These are phyloP conservation scores for Chymomyza costata DNA, from an alignment of 1,140 invertebrate genomes.

Conservation along the genomic window DNA sequence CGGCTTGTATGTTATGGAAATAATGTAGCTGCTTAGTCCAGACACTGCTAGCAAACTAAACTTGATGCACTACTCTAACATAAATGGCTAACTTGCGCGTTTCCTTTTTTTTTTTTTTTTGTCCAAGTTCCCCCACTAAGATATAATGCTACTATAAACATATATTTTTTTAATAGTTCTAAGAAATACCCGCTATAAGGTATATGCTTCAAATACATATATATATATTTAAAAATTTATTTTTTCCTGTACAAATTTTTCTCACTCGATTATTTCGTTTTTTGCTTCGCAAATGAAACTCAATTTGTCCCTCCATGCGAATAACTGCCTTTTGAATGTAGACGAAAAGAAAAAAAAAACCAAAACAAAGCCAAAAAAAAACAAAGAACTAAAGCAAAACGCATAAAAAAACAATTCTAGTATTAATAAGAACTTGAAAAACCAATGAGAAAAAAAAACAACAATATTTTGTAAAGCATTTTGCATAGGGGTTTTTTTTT, in stretches of 20 bases:
- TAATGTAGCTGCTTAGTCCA: no score
- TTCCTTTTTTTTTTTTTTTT: conserved; percentile 2
- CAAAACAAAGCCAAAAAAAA: conserved; percentile 20
- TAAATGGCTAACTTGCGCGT: conserved; percentile 16
- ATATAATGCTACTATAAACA: conserved; percentile 15
- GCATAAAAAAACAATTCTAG: conserved; percentile 17
- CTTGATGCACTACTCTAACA: conserved; percentile 40
- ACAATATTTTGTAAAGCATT: conserved; percentile 54
- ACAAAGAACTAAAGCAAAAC: conserved; percentile 22
- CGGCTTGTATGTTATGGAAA: no score
- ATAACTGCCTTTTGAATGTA: conserved; percentile 66
- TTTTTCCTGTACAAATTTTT: background rate
- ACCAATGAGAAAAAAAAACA: conserved; percentile 21
- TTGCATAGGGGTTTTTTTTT: conserved; percentile 31
- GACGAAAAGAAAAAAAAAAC: conserved; percentile 28
- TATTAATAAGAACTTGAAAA: conserved; percentile 9
- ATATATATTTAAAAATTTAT: conserved; percentile 7
- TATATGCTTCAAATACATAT: conserved; percentile 22
- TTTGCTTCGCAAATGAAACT: conserved; percentile 49
- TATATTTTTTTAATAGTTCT: conserved; percentile 52
- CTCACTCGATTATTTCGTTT: conserved; percentile 7
- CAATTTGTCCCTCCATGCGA: conserved; percentile 67
- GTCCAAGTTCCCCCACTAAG: background rate
- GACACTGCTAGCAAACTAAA: no score
- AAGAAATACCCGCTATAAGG: conserved; percentile 38